phyloP scores from a whole-genome alignment of 2,888 invertebrate genomes.

The Chrysolina haemoptera region DNA sequence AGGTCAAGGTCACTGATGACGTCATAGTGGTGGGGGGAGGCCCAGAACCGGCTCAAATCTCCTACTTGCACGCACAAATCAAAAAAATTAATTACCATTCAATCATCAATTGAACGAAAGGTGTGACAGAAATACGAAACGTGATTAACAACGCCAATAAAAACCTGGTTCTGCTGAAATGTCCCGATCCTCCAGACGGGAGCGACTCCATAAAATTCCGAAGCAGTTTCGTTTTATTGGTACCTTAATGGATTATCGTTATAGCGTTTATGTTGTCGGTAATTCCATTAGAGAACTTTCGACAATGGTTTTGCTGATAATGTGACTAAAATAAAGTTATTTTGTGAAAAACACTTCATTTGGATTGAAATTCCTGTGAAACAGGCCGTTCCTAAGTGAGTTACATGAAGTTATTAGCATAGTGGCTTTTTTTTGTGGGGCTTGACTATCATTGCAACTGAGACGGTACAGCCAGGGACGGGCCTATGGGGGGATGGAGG shows the following conservation, averaged over 20 bases:
- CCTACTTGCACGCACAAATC: no score
- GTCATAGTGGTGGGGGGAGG: no score
- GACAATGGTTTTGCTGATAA: not conserved
- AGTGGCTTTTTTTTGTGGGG: no score
- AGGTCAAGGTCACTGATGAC: no score
- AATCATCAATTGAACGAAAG: not conserved
- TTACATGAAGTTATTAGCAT: not conserved
- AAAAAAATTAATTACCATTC: not conserved
- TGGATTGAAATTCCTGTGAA: not conserved
- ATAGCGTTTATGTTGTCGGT: slow-evolving; percentile 4
- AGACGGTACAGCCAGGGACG: no score
- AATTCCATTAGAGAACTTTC: not conserved
- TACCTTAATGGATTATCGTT: not conserved
- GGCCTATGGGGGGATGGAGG: no score
- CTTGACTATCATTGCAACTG: no score
- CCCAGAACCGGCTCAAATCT: no score
- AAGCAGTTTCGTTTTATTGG: slow-evolving; percentile 6
- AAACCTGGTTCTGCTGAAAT: not conserved
- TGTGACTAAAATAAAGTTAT: not conserved
- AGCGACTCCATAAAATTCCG: not conserved
- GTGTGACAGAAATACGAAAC: slow-evolving; percentile 11
- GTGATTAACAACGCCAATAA: not conserved
- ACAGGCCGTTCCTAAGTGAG: not conserved
- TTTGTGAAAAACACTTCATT: not conserved
- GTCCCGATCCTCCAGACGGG: not conserved